phyloP scores from a whole-genome alignment of 2,113 vertebrate genomes.

The Acrocephalus kingi region DNA sequence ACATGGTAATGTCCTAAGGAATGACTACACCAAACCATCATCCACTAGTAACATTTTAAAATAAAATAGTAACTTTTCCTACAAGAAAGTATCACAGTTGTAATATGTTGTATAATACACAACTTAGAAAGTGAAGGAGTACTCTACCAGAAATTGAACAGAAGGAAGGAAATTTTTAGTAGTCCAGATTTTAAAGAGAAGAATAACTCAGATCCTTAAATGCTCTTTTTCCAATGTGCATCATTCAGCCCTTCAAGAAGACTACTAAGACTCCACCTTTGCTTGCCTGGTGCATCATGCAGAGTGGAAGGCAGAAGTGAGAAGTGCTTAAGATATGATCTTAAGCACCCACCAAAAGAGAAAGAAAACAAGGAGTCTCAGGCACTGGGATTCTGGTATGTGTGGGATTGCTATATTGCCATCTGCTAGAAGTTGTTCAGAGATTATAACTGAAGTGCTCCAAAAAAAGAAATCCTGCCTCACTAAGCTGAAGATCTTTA shows the following conservation, averaged over 20 bases:
- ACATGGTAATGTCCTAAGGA: not conserved
- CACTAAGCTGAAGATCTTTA: not conserved
- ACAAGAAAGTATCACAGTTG: not conserved
- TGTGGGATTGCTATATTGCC: not conserved
- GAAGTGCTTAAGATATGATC: not conserved
- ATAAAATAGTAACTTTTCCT: not conserved
- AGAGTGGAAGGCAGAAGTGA: not conserved
- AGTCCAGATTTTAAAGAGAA: not conserved
- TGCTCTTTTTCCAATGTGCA: not conserved
- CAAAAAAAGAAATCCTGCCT: not conserved
- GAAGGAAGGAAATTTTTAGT: not conserved
- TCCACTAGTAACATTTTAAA: not conserved
- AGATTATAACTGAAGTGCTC: not conserved
- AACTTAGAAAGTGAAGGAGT: not conserved
- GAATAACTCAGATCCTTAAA: not conserved
- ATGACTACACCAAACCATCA: not conserved
- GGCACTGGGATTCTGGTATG: not conserved
- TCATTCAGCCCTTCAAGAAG: not conserved
- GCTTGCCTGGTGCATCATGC: not conserved
- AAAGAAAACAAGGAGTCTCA: not conserved
- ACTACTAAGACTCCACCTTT: not conserved
- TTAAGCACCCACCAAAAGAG: not conserved
- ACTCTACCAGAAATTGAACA: not conserved
- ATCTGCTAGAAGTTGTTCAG: not conserved
- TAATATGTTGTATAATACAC: not conserved